Evolutionary conservation across 2,113 vertebrate species (phyloP), one percentile per base, ranked within the genome.

Genomic region (Cyprinodon variegatus): DNA sequence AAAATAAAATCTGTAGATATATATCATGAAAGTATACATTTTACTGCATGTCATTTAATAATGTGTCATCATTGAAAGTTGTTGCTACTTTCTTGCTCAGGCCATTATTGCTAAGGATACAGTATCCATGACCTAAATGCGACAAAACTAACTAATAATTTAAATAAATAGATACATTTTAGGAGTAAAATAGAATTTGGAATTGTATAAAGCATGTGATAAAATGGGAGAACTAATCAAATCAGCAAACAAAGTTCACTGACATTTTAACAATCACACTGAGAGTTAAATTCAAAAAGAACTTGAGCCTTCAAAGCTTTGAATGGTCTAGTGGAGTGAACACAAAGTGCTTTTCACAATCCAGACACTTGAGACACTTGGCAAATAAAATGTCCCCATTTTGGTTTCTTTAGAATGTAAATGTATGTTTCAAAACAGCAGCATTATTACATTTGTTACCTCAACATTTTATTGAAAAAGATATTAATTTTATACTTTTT

Each of bases 341-440:
- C 66, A 92, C 88, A 91, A 89, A 79, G 85, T 89, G 71, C 81
- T 81, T 87, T 93, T 91, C 88, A 91, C 68, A 13, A 78, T 65
- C 61, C 43, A 53, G 87, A 84, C 70, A 91, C 83, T 76, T 78
- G 88, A 92, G 82, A 88, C 78, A 66, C 69, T 77, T 87, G 76
- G 76, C 83, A 77, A 84, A 79, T 79, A 62, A 66, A 84, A 68
- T 61, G 45, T 69, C 43, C 53, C 61, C 59, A n/a, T 45, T 78
- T 59, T 39, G 11, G 61, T 71, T 81, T 71, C 36, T 67, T 74
- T 65, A 50, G 11, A 70, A 53, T 65, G 36, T 59, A 62, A 81
- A 82, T 66, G 38, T 79, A 61, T 53, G 40, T 65, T 50, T 59
- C 13, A 48, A 66, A 72, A 61, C 3, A 67, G 74, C 39, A 14